Percentiles rank a stretch among this genome's conserved stretches.
These are phyloP conservation scores for Argyresthia albistria DNA, from an alignment of 2,888 invertebrate genomes.

Conservation along the genomic window DNA sequence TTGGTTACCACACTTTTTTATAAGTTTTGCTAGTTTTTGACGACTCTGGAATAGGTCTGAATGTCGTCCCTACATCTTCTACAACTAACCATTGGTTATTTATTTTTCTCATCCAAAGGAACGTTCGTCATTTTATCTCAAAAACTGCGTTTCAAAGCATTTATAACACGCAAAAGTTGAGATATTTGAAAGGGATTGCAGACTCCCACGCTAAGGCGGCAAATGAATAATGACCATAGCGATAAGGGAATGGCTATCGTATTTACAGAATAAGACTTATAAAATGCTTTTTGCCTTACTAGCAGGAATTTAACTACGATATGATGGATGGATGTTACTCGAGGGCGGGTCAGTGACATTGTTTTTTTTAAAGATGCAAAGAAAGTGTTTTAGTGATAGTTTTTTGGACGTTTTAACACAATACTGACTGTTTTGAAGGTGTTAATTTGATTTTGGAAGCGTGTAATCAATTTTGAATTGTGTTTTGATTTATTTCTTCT, in stretches of 20 bases:
- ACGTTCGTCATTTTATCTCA: no score
- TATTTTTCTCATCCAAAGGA: background rate
- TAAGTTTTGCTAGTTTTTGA: no score
- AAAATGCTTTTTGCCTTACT: constrained; percentile 2
- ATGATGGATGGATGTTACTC: constrained; percentile 12
- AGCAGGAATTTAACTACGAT: constrained; percentile 11
- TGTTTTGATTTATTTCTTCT: background rate
- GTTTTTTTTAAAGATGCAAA: constrained; percentile 5
- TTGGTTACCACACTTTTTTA: no score
- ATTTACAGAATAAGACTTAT: background rate
- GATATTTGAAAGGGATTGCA: no score
- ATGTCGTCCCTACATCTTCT: no score
- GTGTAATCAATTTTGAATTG: background rate
- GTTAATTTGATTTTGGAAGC: background rate
- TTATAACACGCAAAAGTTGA: no score
- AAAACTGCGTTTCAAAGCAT: no score
- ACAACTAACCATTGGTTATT: background rate
- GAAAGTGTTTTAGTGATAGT: constrained; percentile 1
- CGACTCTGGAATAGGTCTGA: no score
- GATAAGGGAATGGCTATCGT: no score
- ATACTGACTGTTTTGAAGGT: background rate
- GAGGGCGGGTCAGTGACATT: constrained; percentile 12
- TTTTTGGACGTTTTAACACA: background rate
- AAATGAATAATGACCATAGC: no score
- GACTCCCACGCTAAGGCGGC: no score